These are phyloP conservation scores for Yasuhikotakia modesta DNA, from an alignment of 2,797 vertebrate species.

Conservation along the genomic window DNA sequence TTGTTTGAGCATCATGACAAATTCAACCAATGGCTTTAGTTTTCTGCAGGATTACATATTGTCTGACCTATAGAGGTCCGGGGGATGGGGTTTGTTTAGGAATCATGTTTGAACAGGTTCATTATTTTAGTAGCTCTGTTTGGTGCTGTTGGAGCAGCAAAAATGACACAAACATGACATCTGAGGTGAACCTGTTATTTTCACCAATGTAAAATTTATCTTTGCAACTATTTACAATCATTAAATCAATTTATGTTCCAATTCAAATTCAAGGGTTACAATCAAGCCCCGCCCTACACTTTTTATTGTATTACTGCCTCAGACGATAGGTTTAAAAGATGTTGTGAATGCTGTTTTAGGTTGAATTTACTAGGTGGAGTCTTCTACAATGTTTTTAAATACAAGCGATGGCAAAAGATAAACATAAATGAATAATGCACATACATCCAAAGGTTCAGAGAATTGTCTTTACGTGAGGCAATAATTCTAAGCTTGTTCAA, in stretches of 20 bases:
- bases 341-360: neutral
- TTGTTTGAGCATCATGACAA: neutral
- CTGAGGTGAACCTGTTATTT: too few species aligned
- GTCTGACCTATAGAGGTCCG: too few species aligned
- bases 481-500: conserved; percentile 15
- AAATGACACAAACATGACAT: too few species aligned
- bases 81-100: too few species aligned
- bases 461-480: neutral
- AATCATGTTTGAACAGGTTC: too few species aligned
- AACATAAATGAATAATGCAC: neutral
- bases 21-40: neutral
- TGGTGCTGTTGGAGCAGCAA: too few species aligned
- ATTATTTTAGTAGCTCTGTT: too few species aligned
- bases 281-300: neutral
- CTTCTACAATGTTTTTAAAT: neutral
- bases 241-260: neutral
- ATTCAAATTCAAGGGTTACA: neutral
- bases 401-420: neutral
- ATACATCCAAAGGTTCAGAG: neutral
- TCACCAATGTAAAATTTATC: neutral
- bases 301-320: neutral
- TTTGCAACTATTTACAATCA: neutral
- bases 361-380: neutral
- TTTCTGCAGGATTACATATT: too few species aligned
- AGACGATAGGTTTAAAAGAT: neutral